phyloP scores from a whole-genome alignment of 2,113 vertebrate species.

The Galemys pyrenaicus region DNA sequence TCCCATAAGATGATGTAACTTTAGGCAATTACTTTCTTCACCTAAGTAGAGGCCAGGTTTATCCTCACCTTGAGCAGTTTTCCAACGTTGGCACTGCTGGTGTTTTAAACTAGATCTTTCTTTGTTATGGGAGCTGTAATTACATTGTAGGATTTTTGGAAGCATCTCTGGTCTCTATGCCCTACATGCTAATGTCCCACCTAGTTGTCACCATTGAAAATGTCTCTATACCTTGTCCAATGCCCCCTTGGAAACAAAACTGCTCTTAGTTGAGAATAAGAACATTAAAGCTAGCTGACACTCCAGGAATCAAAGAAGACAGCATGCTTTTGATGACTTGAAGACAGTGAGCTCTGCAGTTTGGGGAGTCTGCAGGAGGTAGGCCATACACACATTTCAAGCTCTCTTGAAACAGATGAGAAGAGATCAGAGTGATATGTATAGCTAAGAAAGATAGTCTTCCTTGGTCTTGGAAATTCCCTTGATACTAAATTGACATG shows the following conservation, averaged over 20 bases:
- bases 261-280: neutral
- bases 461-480: conserved; percentile 22
- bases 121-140: neutral
- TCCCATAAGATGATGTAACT: neutral
- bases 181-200: no score
- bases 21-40: neutral
- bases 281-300: neutral
- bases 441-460: conserved; percentile 58
- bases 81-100: neutral
- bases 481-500: conserved; percentile 43
- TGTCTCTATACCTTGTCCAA: neutral
- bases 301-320: neutral
- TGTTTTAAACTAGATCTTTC: neutral
- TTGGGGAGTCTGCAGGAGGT: neutral
- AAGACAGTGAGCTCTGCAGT: neutral
- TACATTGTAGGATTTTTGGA: neutral
- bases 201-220: neutral
- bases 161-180: neutral
- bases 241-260: neutral
- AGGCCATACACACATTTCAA: neutral
- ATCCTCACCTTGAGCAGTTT: neutral
- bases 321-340: neutral
- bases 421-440: conserved; percentile 57
- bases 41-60: neutral
- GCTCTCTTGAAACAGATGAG: conserved; percentile 21